A percentile compares a stretch with the other conserved stretches of the same genome.
phyloP scores from a whole-genome alignment of 2,113 vertebrate species.

The Coreoperca whiteheadi region DNA sequence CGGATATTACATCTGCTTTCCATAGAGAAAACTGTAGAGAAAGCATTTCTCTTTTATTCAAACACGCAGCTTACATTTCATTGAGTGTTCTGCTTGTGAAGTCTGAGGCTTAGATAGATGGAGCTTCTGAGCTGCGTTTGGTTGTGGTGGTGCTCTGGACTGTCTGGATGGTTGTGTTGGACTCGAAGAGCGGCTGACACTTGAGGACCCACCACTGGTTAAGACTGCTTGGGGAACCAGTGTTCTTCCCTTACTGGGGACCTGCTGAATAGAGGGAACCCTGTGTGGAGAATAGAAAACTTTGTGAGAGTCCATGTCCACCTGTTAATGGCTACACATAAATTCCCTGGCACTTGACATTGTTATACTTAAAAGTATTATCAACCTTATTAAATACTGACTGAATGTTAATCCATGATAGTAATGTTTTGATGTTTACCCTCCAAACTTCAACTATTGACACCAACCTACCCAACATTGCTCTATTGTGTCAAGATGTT shows the following conservation, averaged over 20 bases:
- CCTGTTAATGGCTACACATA: not conserved
- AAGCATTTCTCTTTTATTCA: not conserved
- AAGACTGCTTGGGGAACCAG: not conserved
- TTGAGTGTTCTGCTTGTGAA: conserved; percentile 6
- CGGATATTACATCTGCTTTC: not conserved
- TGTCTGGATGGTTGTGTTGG: conserved; percentile 17
- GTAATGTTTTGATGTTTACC: not conserved
- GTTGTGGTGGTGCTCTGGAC: not conserved
- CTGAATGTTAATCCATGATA: not conserved
- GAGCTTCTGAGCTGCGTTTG: conserved; percentile 14
- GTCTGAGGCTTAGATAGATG: conserved; percentile 9
- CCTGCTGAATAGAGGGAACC: not conserved
- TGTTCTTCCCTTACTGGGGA: not conserved
- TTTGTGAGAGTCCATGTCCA: not conserved
- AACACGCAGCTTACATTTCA: conserved; percentile 31
- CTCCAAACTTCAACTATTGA: not conserved
- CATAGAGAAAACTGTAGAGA: not conserved
- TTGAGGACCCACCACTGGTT: not conserved
- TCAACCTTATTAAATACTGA: not conserved
- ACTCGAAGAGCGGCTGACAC: not conserved
- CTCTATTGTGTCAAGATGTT: not conserved
- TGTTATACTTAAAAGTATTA: not conserved
- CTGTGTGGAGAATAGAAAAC: conserved; percentile 36
- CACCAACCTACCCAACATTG: not conserved
- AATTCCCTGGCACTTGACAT: not conserved